Evolutionary conservation across 2,113 vertebrate genomes (phyloP), one percentile per base, ranked within the genome.

Genomic region (Diadophis punctatus): DNA sequence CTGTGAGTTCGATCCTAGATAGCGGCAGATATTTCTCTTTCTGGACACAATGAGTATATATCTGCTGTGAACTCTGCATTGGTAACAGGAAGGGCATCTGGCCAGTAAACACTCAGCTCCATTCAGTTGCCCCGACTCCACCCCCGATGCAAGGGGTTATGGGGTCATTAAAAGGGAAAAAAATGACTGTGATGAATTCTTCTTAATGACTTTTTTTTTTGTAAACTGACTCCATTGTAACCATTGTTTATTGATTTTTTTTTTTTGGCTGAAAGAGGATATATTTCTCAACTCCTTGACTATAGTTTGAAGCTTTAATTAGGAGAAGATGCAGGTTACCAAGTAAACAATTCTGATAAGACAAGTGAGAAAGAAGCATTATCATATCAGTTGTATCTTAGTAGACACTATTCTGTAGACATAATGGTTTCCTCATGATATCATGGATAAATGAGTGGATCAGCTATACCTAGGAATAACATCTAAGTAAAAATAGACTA

Each of bases 131-230:
- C 52, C 52, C 4, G 16, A 53, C 52, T 53, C 52, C 52, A 53
- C 52, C 14, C 52, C 52, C 52, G 52, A 53, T 53, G 16, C 1
- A 53, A 53, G 51, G 51, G 51, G 11, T 51, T 51, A 51, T 2
- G 2, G 51, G 51, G 49, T 51, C 49, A 51, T 51, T 51, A 11
- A 51, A 51, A 51, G 49, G 9, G 7, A 52, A 52, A 52, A 52
- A 52, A 52, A 90, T 84, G 86, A 34, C 12, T 16, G n/a, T 63
- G 30, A 92, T 10, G 0, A 86, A 34, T 6, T 52, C 34, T 91
- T 68, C 74, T 63, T 84, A 25, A 68, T 88, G n/a, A 80, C 3
- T 63, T 60, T 63, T 94, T n/a, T 91, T 91, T 91, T 86, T 87
- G 56, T 23, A 86, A 93, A 12, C n/a, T 55, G 4, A 86, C 16